Percentiles rank a stretch among this genome's conserved stretches.
phyloP scores from a whole-genome alignment of 2,888 invertebrate genomes.

The Nomada hirtipes region DNA sequence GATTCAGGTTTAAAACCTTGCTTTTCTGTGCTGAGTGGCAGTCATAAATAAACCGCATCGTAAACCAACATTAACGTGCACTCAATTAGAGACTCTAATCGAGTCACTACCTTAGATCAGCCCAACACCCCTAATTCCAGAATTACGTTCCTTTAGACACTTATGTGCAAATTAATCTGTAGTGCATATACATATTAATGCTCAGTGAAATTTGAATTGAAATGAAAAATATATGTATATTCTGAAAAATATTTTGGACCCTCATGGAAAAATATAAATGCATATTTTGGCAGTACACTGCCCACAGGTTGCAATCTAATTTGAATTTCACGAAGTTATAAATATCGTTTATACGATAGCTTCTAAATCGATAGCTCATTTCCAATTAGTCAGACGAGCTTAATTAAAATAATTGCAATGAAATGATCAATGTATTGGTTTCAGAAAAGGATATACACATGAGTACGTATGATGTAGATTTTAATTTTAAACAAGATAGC shows the following conservation, averaged over 20 bases:
- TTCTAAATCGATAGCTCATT: no score
- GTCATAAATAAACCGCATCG: conserved; percentile 4
- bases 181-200: background rate
- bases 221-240: background rate
- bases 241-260: no score
- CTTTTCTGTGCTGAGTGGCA: background rate
- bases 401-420: no score
- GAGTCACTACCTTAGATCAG: background rate
- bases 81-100: background rate
- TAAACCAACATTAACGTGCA: background rate
- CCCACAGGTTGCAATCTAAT: no score
- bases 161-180: background rate
- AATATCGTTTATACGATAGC: no score
- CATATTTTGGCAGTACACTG: no score
- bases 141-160: background rate
- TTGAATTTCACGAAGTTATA: no score
- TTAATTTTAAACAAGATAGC: no score
- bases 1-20: background rate
- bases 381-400: no score
- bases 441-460: no score
- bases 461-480: no score
- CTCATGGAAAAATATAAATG: background rate
- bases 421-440: no score
- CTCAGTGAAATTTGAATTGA: background rate
- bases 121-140: background rate